A percentile compares a stretch with the other conserved stretches of the same genome.
Conservation (phyloP, 2,113 vertebrate genomes). For the Ursus arctos region DNA sequence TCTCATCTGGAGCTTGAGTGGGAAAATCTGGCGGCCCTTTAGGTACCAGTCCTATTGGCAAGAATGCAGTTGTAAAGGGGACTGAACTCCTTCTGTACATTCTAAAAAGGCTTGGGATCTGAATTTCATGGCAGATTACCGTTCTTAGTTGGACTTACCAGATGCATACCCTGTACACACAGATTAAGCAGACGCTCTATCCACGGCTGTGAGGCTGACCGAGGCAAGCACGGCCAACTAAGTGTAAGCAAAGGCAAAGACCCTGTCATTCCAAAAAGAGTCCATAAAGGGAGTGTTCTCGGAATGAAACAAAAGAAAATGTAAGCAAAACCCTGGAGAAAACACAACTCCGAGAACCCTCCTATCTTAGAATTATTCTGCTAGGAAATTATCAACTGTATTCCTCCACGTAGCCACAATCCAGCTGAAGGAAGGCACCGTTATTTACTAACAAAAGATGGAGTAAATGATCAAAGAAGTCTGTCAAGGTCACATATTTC, state of each 20-base stretch:
- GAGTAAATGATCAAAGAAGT: neutral
- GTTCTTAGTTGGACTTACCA: neutral
- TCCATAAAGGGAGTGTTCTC: neutral
- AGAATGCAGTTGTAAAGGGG: neutral
- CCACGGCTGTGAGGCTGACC: neutral
- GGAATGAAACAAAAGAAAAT: neutral
- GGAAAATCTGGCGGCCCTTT: neutral
- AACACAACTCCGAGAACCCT: neutral
- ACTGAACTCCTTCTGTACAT: neutral
- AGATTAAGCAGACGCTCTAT: neutral
- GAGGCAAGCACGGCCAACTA: neutral
- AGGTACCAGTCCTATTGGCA: slow-evolving; percentile 34
- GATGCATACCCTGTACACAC: neutral
- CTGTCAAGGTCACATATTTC: neutral
- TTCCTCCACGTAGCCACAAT: neutral
- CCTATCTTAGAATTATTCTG: neutral
- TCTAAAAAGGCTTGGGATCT: slow-evolving; percentile 27
- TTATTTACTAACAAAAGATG: slow-evolving; percentile 44
- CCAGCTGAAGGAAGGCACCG: neutral
- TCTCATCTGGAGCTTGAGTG: slow-evolving; percentile 47
- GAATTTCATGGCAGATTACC: slow-evolving; percentile 50
- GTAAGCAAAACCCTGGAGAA: neutral
- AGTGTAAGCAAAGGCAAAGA: neutral
- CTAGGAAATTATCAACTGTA: neutral
- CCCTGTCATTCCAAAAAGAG: neutral